Percentiles rank a stretch among this genome's conserved stretches.
phyloP scores from a whole-genome alignment of 2,113 vertebrate genomes.

The Plestiodon gilberti region DNA sequence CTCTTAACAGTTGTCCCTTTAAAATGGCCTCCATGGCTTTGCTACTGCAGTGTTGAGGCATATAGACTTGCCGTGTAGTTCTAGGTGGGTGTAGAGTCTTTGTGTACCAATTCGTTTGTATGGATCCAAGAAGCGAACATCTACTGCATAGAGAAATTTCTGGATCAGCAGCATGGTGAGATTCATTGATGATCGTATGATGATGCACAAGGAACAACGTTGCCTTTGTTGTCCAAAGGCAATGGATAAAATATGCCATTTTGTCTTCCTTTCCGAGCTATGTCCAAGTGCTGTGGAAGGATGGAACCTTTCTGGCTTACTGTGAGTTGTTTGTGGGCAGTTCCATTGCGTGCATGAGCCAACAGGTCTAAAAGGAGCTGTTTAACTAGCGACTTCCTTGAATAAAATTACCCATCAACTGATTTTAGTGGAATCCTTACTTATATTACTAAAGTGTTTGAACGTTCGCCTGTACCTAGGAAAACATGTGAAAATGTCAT shows the following conservation, averaged over 20 bases:
- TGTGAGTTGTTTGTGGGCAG: not conserved
- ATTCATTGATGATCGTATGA: slow-evolving; percentile 1
- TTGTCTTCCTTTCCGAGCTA: slow-evolving; percentile 25
- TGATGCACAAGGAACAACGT: not conserved
- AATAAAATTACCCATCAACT: not conserved
- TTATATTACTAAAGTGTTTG: not conserved
- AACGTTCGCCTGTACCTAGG: not conserved
- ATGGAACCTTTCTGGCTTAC: not conserved
- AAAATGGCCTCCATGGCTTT: slow-evolving; percentile 8
- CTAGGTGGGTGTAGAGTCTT: not conserved
- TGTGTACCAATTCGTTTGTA: not conserved
- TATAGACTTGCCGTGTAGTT: not conserved
- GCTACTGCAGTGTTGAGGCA: slow-evolving; percentile 5
- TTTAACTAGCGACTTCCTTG: slow-evolving; percentile 41
- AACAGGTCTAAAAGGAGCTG: slow-evolving; percentile 2
- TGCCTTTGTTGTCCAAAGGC: slow-evolving; percentile 16
- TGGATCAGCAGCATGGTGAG: slow-evolving; percentile 4
- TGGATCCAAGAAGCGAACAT: not conserved
- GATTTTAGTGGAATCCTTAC: not conserved
- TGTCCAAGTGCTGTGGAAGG: not conserved
- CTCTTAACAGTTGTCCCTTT: not conserved
- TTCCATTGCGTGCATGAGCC: not conserved
- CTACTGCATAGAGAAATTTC: not conserved
- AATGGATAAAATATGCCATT: not conserved
- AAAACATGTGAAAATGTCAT: not conserved